phyloP scores from a whole-genome alignment of 2,797 vertebrate species.

The Okamejei kenojei region DNA sequence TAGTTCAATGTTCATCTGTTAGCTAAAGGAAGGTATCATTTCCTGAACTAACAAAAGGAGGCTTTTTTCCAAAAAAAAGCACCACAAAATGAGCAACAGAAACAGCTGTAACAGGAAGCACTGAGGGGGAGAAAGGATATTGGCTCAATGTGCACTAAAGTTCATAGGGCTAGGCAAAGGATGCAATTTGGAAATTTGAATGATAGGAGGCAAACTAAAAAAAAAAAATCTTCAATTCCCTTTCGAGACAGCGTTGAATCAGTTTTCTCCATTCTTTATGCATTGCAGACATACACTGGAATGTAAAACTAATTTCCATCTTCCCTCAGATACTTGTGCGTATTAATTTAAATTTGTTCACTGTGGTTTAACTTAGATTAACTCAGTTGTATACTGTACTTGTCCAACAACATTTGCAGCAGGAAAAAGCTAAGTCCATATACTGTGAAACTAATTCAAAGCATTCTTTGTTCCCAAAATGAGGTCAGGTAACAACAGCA shows the following conservation, averaged over 20 bases:
- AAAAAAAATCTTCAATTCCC: neutral
- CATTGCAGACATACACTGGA: neutral
- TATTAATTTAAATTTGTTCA: neutral
- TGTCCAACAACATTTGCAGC: conserved; percentile 96
- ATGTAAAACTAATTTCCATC: neutral
- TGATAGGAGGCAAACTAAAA: no score
- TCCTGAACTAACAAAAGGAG: neutral
- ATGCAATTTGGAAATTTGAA: neutral
- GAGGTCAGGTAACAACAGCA: conserved; percentile 62
- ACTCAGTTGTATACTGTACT: conserved; percentile 51
- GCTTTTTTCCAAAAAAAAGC: neutral
- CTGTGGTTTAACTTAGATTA: neutral
- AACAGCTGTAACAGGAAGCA: neutral
- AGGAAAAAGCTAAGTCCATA: conserved; percentile 96
- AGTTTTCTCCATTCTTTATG: neutral
- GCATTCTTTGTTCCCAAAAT: conserved; percentile 95
- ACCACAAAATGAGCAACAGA: neutral
- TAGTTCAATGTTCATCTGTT: neutral
- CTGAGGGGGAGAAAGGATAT: neutral
- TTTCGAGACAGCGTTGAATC: neutral
- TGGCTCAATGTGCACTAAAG: neutral
- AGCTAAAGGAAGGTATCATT: neutral
- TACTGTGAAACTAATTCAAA: conserved; percentile 98
- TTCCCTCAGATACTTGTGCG: neutral
- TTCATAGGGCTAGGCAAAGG: neutral